Percentiles rank a stretch among this genome's conserved stretches.
Conservation (phyloP, 2,113 vertebrate genomes). For the Lagopus muta region DNA sequence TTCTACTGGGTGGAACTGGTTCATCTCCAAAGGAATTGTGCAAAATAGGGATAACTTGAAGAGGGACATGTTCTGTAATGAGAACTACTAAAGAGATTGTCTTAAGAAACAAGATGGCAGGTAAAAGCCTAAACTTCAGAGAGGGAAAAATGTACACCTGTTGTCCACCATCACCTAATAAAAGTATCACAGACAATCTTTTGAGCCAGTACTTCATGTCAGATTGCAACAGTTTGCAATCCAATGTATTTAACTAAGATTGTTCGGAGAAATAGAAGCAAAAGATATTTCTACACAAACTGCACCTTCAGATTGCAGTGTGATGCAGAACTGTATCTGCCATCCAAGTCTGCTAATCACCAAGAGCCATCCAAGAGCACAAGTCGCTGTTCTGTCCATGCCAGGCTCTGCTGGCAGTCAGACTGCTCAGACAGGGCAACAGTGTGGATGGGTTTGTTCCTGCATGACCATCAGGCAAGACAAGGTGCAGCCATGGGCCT, state of each 20-base stretch:
- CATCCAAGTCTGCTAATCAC: background rate
- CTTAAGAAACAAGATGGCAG: background rate
- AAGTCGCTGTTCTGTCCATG: background rate
- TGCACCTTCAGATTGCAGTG: background rate
- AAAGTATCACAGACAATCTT: background rate
- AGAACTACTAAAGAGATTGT: background rate
- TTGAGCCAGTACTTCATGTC: background rate
- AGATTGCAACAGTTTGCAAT: background rate
- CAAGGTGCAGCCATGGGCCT: background rate
- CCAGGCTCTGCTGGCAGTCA: background rate
- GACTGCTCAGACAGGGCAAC: background rate
- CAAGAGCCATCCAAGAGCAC: too few species aligned
- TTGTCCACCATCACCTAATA: background rate
- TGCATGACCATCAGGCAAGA: background rate
- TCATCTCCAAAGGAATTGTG: background rate
- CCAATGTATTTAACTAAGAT: background rate
- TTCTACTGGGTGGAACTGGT: background rate
- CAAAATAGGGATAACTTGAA: background rate
- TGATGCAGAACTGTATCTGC: background rate
- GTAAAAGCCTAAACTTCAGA: background rate
- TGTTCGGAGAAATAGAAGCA: background rate
- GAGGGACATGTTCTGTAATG: background rate
- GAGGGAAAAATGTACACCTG: background rate
- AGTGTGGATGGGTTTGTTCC: background rate
- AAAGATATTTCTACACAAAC: too few species aligned